Evolutionary conservation across 2,113 vertebrate species (phyloP).

Genomic region (Dissostichus mawsoni): DNA sequence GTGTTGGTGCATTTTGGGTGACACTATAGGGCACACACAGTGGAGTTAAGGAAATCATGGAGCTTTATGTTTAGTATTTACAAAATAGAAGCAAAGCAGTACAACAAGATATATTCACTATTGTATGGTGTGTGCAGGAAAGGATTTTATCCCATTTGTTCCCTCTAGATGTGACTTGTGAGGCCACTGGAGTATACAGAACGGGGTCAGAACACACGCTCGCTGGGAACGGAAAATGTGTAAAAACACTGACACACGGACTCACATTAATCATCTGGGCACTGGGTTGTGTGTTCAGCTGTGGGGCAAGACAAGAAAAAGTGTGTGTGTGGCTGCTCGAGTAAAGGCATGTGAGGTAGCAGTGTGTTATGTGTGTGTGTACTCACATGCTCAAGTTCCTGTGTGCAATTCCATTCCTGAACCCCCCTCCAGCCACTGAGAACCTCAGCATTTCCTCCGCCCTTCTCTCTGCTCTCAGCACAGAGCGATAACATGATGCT

Average conservation of each 20-base stretch:
- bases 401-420: constrained; percentile 55
- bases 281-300: constrained; percentile 69
- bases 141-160: constrained; percentile 48
- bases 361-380: constrained; percentile 48
- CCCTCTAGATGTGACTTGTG: constrained; percentile 45
- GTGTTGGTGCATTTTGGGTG: constrained; percentile 62
- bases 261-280: constrained; percentile 75
- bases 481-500: constrained; percentile 21
- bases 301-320: constrained; percentile 51
- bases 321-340: constrained; percentile 13
- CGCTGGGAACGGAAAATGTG: constrained; percentile 59
- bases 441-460: constrained; percentile 20
- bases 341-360: constrained; percentile 28
- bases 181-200: constrained; percentile 49
- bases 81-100: constrained; percentile 11
- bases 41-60: constrained; percentile 32
- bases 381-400: constrained; percentile 50
- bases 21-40: constrained; percentile 20
- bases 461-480: constrained; percentile 30
- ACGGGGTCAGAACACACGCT: constrained; percentile 60
- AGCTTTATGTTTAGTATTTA: constrained; percentile 40
- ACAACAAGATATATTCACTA: constrained; percentile 10
- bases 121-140: constrained; percentile 39
- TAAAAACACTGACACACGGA: constrained; percentile 69
- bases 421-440: constrained; percentile 56